Base-by-base conservation (phyloP, 2,797 vertebrate genomes). In the Pangasius krempfi region DNA sequence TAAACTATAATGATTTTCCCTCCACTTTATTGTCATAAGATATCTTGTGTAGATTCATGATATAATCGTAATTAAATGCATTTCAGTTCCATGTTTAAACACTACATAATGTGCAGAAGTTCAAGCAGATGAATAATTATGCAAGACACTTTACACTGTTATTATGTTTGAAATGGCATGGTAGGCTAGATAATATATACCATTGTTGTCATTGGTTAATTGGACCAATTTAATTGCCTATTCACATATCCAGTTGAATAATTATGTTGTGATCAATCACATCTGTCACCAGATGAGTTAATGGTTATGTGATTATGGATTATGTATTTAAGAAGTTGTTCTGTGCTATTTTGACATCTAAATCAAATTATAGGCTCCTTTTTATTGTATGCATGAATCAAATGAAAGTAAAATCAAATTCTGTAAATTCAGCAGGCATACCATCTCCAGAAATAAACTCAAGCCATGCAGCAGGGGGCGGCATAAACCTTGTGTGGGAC, bases 401-500 rank as follows among this genome's bases (percentile, higher is more conserved):
- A 44, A 44, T 44, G 0, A 40, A 73, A 37, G 12, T 33, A 56
- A 73, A 73, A 22, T 47, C 50, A 50, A 68, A 25, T 60, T 85
- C 16, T 89, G 30, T 82, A 0, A 81, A 5, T 52, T 4, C 52
- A 89, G 0, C 87, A 98, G 97, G 91, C 60, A 92, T 93, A 73
- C 79, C 87, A 0, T 91, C 92, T 0, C 95, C 96, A 0, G 58
- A 0, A n/a, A 80, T 95, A 83, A 2, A 87, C 30, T 25, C 94
- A 54, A 85, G 10, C 85, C 86, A 92, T 0, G 44, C 89, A 82
- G 91, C 91, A 33, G 66, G 90, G 37, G 92, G 87, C 89, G 89
- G 88, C 30, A 81, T 94, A 84, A 9, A 52, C 92, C 91, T 93
- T 27, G 90, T 88, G 54, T 97, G 92, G 94, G 10, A 40, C n/a